phyloP scores from a whole-genome alignment of 2,113 vertebrate species.

The Paradoxurus hermaphroditus region DNA sequence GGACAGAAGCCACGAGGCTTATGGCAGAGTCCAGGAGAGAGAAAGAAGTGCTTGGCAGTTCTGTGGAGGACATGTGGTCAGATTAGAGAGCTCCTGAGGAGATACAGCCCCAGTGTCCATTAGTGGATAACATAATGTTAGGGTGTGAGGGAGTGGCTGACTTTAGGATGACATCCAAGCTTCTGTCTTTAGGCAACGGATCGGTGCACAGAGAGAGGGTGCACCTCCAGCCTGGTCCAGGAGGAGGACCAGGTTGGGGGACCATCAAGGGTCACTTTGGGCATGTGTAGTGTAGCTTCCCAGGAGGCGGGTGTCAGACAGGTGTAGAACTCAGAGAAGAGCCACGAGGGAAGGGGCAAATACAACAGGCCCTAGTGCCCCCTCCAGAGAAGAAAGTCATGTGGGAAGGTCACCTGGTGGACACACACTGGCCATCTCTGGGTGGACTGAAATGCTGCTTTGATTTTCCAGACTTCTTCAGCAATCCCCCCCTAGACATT shows the following conservation, averaged over 20 bases:
- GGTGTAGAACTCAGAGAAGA: background rate
- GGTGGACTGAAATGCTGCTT: background rate
- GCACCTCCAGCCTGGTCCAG: too few relatives aligned
- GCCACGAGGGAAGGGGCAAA: background rate
- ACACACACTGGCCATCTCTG: background rate
- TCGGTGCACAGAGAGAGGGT: rapidly evolving
- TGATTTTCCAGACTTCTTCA: background rate
- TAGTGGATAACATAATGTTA: background rate
- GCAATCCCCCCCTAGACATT: background rate
- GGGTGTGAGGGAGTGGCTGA: background rate
- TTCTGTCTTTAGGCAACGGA: background rate
- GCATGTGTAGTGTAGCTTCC: background rate
- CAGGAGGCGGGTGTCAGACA: background rate
- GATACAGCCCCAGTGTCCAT: background rate
- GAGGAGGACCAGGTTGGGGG: background rate
- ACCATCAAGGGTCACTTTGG: background rate
- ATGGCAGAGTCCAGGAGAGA: background rate
- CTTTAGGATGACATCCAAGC: background rate
- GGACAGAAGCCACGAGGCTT: rapidly evolving
- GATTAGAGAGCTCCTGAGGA: background rate
- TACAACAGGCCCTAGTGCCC: background rate
- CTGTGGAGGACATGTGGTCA: background rate
- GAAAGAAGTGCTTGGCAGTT: background rate
- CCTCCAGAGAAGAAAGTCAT: background rate
- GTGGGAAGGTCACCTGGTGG: background rate